Base-by-base conservation (phyloP, 1,140 invertebrate genomes). In the Drosophila miranda region DNA sequence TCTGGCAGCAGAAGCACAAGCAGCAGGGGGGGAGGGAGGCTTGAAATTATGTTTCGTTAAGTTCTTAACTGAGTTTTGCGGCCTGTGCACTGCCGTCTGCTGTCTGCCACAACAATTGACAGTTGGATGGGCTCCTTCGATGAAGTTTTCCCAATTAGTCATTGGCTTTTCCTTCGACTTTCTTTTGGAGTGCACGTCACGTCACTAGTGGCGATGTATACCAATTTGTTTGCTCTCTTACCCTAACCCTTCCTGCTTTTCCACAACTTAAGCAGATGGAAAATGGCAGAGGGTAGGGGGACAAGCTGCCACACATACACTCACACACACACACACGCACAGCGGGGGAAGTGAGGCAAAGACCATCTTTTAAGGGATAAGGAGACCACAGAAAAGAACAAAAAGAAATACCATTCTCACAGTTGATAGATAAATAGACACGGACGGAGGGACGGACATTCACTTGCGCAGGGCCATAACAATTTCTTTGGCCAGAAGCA, bases 11-110 rank as follows among this genome's bases (percentile, higher is more conserved):
- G 30, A 64, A n/a, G 30, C 61, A 38, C 3, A 30, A 49, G 44
- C 52, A 48, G 28, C 50, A 50, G 51, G 63, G 41, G 43, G 50
- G 64, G 44, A 34, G 43, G 19, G 57, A n/a, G 45, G 61, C 14
- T 50, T 51, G 63, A 73, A 84, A 75, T 81, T 84, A 87, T 87
- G 76, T 77, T 81, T 75, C 58, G 69, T 53, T 51, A 82, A 82
- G 53, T 77, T 82, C 60, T 64, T 67, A 70, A 73, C 55, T 70
- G 60, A 67, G 78, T 81, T 38, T 83, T 71, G 50, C 57, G 71
- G 28, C 60, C 61, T 43, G 9, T 38, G 34, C 30, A 63, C 50
- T 68, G 54, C 56, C 57, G 58, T 68, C 71, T 78, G 59, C 75
- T 6, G 7, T 8, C 34, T 38, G 34, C 34, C 34, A 38, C 34